phyloP scores from a whole-genome alignment of 2,797 vertebrate genomes.

The Hypotaenidia philippensis region DNA sequence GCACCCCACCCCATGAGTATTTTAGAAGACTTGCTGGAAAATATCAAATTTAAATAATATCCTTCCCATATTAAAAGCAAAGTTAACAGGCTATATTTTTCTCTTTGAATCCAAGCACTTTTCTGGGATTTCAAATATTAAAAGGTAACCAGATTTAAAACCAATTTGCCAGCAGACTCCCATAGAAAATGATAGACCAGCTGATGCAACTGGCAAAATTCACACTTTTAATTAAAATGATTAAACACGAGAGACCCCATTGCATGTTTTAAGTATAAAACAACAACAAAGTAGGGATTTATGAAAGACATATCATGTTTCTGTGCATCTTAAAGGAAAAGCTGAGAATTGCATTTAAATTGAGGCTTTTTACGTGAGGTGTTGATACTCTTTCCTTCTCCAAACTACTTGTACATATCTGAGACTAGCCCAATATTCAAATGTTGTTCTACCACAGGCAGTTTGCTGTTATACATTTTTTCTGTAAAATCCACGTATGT shows the following conservation, averaged over 20 bases:
- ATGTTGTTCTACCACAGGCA: background rate
- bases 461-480: background rate
- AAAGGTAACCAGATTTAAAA: conserved; percentile 42
- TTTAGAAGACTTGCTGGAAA: conserved; percentile 19
- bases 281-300: conserved; percentile 62
- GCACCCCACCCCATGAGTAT: background rate
- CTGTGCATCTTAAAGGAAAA: conserved; percentile 47
- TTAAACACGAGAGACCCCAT: conserved; percentile 56
- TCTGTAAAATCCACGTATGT: background rate
- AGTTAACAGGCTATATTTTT: background rate
- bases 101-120: background rate
- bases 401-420: background rate
- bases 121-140: background rate
- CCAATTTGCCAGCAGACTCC: conserved; percentile 10
- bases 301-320: conserved; percentile 24
- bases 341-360: conserved; percentile 38
- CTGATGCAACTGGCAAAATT: conserved; percentile 52
- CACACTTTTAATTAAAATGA: conserved; percentile 56
- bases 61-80: background rate
- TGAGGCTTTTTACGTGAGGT: conserved; percentile 9
- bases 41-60: conserved; percentile 8
- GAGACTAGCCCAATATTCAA: background rate
- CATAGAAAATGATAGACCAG: conserved; percentile 38
- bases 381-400: background rate
- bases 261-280: conserved; percentile 62